Evolutionary conservation across 35 echinoderm and acorn worm genomes (phyloP), one percentile per base, ranked within the genome.

Genomic region (Heliocidaris tuberculata): DNA sequence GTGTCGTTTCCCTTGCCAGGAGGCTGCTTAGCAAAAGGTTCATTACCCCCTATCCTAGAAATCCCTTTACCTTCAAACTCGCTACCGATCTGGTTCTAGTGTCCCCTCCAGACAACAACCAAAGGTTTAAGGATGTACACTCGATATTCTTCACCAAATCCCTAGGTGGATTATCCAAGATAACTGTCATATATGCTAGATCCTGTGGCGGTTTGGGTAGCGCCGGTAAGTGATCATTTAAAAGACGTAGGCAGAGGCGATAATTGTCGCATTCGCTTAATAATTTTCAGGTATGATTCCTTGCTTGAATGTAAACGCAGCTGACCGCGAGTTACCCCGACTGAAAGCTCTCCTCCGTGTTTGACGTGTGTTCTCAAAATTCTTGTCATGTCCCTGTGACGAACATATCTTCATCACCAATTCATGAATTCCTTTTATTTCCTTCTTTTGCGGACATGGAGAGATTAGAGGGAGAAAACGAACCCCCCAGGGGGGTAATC

Each of bases 371-470:
- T 19, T 19, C 19, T 19, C 7, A 60, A 60, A 15, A n/a, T 78
- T 78, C 65, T n/a, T 2, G 65, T 78, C 65, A 19, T 78, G 65
- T 78, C 65, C 65, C 65, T 4, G 65, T n/a, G 65, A 78, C 65
- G 27, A 78, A 78, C 65, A 78, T 78, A 78, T 78, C 65, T 78
- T 78, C 65, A 78, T 78, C 27, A 78, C 21, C 65, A 19, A 78
- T 78, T 78, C 65, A 78, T 78, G 65, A 78, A 78, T 78, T 78
- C 65, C 27, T 78, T 78, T 78, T 78, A n/a, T 78, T n/a, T 78
- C 65, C 27, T 78, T 78, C 17, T 42, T 56, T 21, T 21, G 65
- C 27, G 27, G 65, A n/a, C 27, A 0, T 78, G 65, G 65, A 27
- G 65, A n/a, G 65, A 78, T 78, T 78, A n/a, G 21, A 24, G 7